Conservation (phyloP, 2,797 vertebrate species). For the Moxostoma hubbsi region DNA sequence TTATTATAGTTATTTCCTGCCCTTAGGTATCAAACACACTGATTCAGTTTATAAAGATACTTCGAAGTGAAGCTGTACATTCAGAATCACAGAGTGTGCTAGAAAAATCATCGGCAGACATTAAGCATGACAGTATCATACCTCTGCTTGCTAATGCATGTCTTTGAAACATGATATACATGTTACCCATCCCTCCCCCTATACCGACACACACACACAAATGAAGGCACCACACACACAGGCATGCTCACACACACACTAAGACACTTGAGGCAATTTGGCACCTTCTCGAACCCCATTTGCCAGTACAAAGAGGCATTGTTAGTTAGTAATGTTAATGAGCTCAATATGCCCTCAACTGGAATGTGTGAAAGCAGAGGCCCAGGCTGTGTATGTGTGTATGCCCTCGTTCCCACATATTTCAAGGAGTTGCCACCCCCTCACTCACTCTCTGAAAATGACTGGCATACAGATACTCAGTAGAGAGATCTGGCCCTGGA, state of each 20-base stretch:
- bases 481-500: conserved; percentile 50
- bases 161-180: conserved; percentile 67
- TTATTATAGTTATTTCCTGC: neutral
- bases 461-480: conserved; percentile 72
- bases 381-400: conserved; percentile 64
- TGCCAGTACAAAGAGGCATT: conserved; percentile 77
- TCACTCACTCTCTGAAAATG: conserved; percentile 60
- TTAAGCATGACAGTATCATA: conserved; percentile 56
- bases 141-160: conserved; percentile 67
- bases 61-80: conserved; percentile 5
- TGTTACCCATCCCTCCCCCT: conserved; percentile 34
- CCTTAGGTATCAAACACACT: neutral
- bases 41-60: neutral
- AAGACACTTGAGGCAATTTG: conserved; percentile 70
- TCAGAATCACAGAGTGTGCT: conserved; percentile 26
- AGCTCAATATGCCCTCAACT: conserved; percentile 79
- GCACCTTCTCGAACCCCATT: conserved; percentile 70
- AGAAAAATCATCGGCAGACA: conserved; percentile 62
- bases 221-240: conserved; percentile 41
- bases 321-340: conserved; percentile 79
- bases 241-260: conserved; percentile 44
- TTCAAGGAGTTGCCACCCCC: conserved; percentile 68
- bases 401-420: conserved; percentile 79
- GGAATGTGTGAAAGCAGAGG: conserved; percentile 79
- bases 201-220: conserved; percentile 47